Percentiles rank a stretch among this genome's conserved stretches.
Evolutionary conservation across 2,797 vertebrate species (phyloP).

Genomic region (Pangasius macronema): DNA sequence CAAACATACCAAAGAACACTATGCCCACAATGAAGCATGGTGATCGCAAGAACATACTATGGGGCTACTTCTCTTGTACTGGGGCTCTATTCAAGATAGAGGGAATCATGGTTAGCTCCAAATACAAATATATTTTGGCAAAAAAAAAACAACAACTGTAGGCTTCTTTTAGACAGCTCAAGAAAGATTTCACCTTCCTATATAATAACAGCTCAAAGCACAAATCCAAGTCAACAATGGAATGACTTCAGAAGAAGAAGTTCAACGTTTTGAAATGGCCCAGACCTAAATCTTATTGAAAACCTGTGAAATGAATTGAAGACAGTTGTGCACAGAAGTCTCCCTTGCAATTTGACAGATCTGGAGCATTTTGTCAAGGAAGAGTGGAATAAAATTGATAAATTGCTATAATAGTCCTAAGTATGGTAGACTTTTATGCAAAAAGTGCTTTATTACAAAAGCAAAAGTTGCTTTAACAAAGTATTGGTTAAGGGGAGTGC

Average conservation of each 20-base stretch:
- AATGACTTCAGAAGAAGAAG: no score
- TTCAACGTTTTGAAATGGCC: neutral
- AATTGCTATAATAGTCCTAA: neutral
- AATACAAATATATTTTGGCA: neutral
- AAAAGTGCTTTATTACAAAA: neutral
- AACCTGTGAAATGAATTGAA: neutral
- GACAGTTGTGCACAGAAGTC: neutral
- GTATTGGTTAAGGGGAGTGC: neutral
- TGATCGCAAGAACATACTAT: neutral
- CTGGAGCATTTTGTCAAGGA: neutral
- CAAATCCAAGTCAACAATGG: neutral
- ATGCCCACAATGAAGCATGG: neutral
- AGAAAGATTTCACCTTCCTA: neutral
- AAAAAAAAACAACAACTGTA: no score
- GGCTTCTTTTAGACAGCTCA: no score
- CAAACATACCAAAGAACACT: neutral
- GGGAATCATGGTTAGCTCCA: no score
- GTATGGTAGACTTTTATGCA: neutral
- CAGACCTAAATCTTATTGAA: neutral
- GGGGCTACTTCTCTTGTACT: neutral
- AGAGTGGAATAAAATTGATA: neutral
- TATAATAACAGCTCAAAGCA: neutral
- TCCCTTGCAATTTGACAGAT: neutral
- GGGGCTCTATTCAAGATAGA: neutral
- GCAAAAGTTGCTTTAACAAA: neutral